Evolutionary conservation across 53 echinoderm and acorn worm species (phyloP).

Genomic region (Echinarachnius parma): DNA sequence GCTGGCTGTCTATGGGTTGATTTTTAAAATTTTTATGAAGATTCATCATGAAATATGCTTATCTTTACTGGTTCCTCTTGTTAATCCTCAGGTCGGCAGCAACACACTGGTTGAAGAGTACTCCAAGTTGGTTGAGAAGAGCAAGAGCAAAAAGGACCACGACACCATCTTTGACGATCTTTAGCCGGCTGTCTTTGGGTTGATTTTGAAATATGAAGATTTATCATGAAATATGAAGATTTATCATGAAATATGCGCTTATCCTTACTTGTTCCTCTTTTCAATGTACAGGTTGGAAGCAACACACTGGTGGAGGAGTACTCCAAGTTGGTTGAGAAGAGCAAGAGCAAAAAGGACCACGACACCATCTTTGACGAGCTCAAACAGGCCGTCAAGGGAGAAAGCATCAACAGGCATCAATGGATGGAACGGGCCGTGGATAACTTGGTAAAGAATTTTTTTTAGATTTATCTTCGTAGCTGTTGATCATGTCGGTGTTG

Average conservation of each 20-base stretch:
- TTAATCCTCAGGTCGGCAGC: constrained; percentile 85
- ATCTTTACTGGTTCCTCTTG: too few species aligned
- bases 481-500: too few species aligned
- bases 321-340: constrained; percentile 80
- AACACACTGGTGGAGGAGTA: constrained; percentile 87
- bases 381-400: constrained; percentile 82
- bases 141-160: constrained; percentile 81
- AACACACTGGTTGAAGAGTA: constrained; percentile 86
- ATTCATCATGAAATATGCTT: too few species aligned
- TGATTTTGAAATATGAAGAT: too few species aligned
- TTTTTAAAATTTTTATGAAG: too few species aligned
- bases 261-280: too few species aligned
- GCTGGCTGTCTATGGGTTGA: constrained; percentile 75
- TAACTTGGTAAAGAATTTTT: constrained; percentile 82
- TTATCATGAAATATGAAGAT: too few species aligned
- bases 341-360: constrained; percentile 81
- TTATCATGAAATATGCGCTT: too few species aligned
- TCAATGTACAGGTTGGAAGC: constrained; percentile 85
- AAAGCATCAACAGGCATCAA: constrained; percentile 84
- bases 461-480: too few species aligned
- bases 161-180: constrained; percentile 85
- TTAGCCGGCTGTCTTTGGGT: too few species aligned
- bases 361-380: constrained; percentile 82
- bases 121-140: constrained; percentile 80
- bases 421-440: constrained; percentile 88